Conservation (phyloP, 2,888 invertebrate species). For the Drosophila yooni region DNA sequence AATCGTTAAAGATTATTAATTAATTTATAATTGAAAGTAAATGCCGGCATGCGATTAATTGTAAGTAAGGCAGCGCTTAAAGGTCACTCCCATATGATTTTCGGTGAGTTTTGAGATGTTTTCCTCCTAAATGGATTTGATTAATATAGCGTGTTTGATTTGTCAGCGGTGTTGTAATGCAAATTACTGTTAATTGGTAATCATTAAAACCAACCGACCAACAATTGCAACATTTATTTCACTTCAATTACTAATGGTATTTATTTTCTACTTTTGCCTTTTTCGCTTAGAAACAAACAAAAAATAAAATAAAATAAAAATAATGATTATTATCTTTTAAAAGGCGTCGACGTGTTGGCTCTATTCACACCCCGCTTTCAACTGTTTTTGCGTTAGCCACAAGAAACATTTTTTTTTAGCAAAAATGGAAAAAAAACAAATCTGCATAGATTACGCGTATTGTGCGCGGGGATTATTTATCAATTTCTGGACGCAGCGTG, state of each 20-base stretch:
- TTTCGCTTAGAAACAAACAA: slow-evolving; percentile 14
- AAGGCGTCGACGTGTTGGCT: slow-evolving; percentile 43
- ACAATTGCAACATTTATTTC: slow-evolving; percentile 19
- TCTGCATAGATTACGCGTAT: slow-evolving; percentile 58
- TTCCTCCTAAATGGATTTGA: slow-evolving; percentile 26
- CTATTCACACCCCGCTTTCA: slow-evolving; percentile 47
- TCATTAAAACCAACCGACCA: slow-evolving; percentile 26
- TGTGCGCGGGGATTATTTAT: slow-evolving; percentile 56
- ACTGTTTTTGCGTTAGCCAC: slow-evolving; percentile 15
- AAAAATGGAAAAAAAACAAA: slow-evolving; percentile 26
- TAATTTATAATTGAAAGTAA: slow-evolving; percentile 67
- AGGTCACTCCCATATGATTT: slow-evolving; percentile 37
- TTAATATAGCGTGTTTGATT: slow-evolving; percentile 36
- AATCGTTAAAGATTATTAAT: slow-evolving; percentile 73
- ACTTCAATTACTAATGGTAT: neutral
- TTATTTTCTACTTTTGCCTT: slow-evolving; percentile 14
- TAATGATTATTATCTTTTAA: slow-evolving; percentile 52
- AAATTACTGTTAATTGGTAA: slow-evolving; percentile 45
- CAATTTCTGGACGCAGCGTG: slow-evolving; percentile 54
- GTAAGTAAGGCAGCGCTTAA: slow-evolving; percentile 43
- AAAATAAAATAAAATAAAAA: slow-evolving; percentile 2
- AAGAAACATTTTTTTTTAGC: neutral
- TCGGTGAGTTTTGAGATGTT: neutral
- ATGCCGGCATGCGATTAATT: slow-evolving; percentile 51
- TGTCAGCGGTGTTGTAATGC: slow-evolving; percentile 27